These are phyloP conservation scores for Drosophila histrio DNA, from an alignment of 2,888 invertebrate species.

Conservation along the genomic window DNA sequence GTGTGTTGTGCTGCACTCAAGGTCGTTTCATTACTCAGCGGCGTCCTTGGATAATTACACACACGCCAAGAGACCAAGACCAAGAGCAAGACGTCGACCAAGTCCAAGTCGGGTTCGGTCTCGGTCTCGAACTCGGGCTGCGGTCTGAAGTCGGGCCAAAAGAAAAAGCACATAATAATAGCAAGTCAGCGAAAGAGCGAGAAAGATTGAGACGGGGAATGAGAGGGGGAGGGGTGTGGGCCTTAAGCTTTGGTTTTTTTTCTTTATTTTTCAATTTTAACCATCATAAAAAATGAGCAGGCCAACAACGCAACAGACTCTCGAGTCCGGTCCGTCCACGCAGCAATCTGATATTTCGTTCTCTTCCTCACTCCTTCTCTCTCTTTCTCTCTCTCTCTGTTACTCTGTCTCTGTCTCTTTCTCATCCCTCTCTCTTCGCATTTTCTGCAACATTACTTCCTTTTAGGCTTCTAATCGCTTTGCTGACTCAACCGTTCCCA, in stretches of 20 bases:
- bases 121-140: slow-evolving; percentile 14
- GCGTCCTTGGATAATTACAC: slow-evolving; percentile 82
- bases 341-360: slow-evolving; percentile 55
- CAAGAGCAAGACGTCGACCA: slow-evolving; percentile 16
- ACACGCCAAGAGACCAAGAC: slow-evolving; percentile 68
- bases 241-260: slow-evolving; percentile 43
- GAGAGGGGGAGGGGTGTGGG: slow-evolving; percentile 8
- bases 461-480: slow-evolving; percentile 79
- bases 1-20: slow-evolving; percentile 70
- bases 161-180: slow-evolving; percentile 66
- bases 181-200: slow-evolving; percentile 28
- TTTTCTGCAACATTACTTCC: slow-evolving; percentile 81
- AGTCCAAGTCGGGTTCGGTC: slow-evolving; percentile 23
- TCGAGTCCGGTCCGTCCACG: slow-evolving; percentile 61
- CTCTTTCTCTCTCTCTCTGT: slow-evolving; percentile 15
- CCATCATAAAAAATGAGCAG: slow-evolving; percentile 70
- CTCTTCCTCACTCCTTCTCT: slow-evolving; percentile 10
- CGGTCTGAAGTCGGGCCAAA: slow-evolving; percentile 41
- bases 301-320: slow-evolving; percentile 33
- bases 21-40: slow-evolving; percentile 81
- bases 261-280: slow-evolving; percentile 64
- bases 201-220: not conserved
- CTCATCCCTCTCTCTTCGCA: slow-evolving; percentile 46
- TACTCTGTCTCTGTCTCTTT: slow-evolving; percentile 1
- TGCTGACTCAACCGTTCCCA: slow-evolving; percentile 66